Evolutionary conservation across 92 coral and sea anemone genomes (phyloP).

Genomic region (Epizoanthus fatuus): DNA sequence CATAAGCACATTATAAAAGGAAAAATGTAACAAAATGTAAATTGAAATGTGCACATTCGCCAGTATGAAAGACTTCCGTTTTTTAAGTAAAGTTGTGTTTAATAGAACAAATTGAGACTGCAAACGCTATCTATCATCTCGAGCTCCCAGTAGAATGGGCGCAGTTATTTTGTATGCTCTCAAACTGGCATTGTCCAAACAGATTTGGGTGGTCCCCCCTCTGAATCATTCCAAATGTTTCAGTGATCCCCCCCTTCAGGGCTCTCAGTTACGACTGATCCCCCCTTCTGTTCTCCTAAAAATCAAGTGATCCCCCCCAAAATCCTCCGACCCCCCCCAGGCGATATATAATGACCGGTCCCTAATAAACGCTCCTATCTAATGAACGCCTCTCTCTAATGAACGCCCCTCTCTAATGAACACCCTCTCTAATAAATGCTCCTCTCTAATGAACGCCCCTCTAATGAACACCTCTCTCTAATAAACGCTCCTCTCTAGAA

Average conservation of each 20-base stretch:
- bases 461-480: no score
- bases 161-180: slow-evolving; percentile 5
- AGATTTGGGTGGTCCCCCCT: slow-evolving; percentile 2
- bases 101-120: slow-evolving; percentile 11
- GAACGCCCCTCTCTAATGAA: no score
- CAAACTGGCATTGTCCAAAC: slow-evolving; percentile 6
- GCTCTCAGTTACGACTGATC: neutral
- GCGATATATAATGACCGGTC: neutral
- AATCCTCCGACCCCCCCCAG: neutral
- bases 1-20: neutral
- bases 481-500: no score
- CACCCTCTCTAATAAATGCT: no score
- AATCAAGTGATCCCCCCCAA: slow-evolving; percentile 14
- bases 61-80: neutral
- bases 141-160: neutral
- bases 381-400: no score
- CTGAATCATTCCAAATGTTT: neutral
- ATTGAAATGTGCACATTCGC: no score
- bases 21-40: no score
- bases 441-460: no score
- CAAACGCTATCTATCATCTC: slow-evolving; percentile 2
- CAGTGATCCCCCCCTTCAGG: neutral
- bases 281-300: neutral
- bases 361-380: no score
- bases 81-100: slow-evolving; percentile 6